Percentiles rank a stretch among this genome's conserved stretches.
phyloP scores from a whole-genome alignment of 2,113 vertebrate genomes.

The Pseudorectes ferrugineus region DNA sequence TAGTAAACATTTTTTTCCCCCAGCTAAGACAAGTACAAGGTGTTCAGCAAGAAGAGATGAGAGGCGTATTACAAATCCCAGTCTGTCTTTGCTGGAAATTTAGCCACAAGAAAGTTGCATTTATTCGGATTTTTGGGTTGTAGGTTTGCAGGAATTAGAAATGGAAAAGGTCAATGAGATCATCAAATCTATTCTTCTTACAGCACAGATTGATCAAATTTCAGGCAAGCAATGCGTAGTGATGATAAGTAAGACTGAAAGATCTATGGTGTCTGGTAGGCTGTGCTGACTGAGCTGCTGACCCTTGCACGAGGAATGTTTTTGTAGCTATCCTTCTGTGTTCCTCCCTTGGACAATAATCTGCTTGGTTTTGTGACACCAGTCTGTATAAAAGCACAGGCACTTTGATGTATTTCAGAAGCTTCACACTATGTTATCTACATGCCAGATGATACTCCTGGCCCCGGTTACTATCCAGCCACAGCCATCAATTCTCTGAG shows the following conservation, averaged over 20 bases:
- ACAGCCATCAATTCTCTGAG: not conserved
- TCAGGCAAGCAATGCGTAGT: not conserved
- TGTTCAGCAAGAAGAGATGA: not conserved
- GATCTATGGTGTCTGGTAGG: not conserved
- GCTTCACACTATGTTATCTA: slow-evolving; percentile 13
- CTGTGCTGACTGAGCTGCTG: not conserved
- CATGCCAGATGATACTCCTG: slow-evolving; percentile 40
- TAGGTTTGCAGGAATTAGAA: not conserved
- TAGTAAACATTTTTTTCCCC: not conserved
- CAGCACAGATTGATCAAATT: not conserved
- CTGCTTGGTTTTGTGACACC: not conserved
- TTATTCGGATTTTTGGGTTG: not conserved
- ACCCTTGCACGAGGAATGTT: not conserved
- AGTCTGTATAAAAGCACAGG: not conserved
- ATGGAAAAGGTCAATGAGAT: not conserved
- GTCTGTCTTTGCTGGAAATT: not conserved
- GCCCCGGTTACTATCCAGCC: not conserved
- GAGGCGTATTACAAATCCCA: not conserved
- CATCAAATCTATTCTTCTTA: not conserved
- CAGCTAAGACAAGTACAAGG: not conserved
- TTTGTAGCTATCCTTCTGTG: slow-evolving; percentile 11
- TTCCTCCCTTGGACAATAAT: slow-evolving; percentile 6
- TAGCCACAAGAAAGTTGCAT: not conserved
- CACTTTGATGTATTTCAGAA: slow-evolving; percentile 30
- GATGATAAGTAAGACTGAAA: not conserved